A percentile compares a stretch with the other conserved stretches of the same genome.
Evolutionary conservation across 2,888 invertebrate species (phyloP).

Genomic region (Girardia tigrina): DNA sequence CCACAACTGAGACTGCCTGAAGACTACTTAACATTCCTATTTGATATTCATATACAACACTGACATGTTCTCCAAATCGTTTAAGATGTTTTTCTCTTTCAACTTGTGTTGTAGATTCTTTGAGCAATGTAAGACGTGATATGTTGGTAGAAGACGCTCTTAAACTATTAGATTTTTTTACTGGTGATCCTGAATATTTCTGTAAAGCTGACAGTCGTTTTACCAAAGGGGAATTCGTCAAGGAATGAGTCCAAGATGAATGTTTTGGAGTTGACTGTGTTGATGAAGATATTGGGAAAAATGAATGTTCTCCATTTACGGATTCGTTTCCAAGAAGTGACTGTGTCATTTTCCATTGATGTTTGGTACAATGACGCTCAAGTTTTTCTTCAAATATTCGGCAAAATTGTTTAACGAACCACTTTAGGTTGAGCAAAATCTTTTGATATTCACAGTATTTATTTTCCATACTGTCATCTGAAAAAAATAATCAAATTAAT

Average conservation of each 20-base stretch:
- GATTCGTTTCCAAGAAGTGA: constrained; percentile 18
- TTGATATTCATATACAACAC: constrained; percentile 36
- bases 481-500: too few relatives aligned
- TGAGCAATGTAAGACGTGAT: constrained; percentile 23
- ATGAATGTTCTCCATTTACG: not conserved
- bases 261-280: constrained; percentile 15
- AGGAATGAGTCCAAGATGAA: constrained; percentile 10
- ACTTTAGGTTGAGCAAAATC: constrained; percentile 33
- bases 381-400: constrained; percentile 33
- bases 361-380: not conserved
- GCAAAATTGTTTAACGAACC: constrained; percentile 33
- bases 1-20: constrained; percentile 30
- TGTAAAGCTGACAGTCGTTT: constrained; percentile 28
- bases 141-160: not conserved
- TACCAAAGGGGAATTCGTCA: constrained; percentile 25
- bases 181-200: not conserved
- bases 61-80: constrained; percentile 33
- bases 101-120: constrained; percentile 25
- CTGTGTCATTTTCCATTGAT: not conserved
- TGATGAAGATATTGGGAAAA: not conserved
- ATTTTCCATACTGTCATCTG: not conserved
- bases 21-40: constrained; percentile 35
- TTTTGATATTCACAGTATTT: constrained; percentile 15
- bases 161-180: not conserved
- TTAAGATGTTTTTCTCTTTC: constrained; percentile 28